phyloP scores from a whole-genome alignment of 23 tunicate genomes.

The Phallusia fumigata region DNA sequence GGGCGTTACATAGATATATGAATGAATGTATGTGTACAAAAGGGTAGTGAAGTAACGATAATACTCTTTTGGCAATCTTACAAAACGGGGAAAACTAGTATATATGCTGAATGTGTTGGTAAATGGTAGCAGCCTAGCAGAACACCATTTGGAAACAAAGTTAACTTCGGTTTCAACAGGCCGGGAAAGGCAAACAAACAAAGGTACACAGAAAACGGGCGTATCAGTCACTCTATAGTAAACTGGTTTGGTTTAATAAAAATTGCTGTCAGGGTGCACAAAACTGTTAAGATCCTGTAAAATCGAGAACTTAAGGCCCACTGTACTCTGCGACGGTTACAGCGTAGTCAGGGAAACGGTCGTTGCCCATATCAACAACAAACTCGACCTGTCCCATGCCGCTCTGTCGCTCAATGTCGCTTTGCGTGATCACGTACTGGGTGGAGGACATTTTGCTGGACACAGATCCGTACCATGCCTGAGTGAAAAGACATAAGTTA shows the following conservation, averaged over 20 bases:
- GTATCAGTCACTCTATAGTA: no score
- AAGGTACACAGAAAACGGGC: background rate
- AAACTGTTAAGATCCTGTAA: no score
- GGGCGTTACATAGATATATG: background rate
- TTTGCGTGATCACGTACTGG: constrained; percentile 56
- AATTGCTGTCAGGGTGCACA: no score
- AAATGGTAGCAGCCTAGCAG: background rate
- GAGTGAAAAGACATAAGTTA: background rate
- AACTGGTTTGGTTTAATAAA: no score
- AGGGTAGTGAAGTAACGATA: background rate
- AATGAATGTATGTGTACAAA: constrained; percentile 1
- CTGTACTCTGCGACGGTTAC: constrained; percentile 37
- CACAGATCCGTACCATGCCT: constrained; percentile 72
- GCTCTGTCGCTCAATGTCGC: constrained; percentile 53
- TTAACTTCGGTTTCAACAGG: background rate
- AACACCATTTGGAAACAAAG: background rate
- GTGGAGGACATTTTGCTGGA: constrained; percentile 8
- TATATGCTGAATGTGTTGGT: background rate
- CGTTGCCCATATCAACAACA: constrained; percentile 48
- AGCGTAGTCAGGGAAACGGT: constrained; percentile 57
- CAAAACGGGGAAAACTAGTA: background rate
- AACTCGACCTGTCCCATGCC: constrained; percentile 62
- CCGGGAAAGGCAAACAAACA: background rate
- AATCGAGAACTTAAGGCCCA: background rate
- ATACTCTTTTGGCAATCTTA: constrained; percentile 12